phyloP scores from a whole-genome alignment of 2,113 vertebrate species.

The Rattus norvegicus region DNA sequence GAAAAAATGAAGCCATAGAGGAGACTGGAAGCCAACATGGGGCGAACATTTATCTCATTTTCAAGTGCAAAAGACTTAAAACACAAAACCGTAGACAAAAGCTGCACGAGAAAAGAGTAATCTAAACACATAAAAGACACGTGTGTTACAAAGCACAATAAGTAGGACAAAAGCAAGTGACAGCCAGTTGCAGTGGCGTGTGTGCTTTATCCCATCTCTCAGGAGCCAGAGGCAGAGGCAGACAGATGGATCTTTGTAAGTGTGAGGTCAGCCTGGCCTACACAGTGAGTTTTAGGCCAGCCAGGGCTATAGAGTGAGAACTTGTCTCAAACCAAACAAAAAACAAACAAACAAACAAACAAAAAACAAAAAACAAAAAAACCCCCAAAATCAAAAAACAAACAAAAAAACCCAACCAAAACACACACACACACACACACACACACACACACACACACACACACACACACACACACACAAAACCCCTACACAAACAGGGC shows the following conservation, averaged over 20 bases:
- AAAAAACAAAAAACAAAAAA: background rate
- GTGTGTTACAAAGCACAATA: slow-evolving; percentile 61
- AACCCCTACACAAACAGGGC: background rate
- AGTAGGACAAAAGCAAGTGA: slow-evolving; percentile 57
- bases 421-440: too few species aligned
- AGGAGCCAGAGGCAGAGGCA: background rate
- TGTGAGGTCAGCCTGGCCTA: background rate
- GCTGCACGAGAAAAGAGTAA: slow-evolving; percentile 72
- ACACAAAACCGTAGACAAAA: slow-evolving; percentile 77
- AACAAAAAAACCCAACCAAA: too few species aligned
- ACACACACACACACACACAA: too few species aligned
- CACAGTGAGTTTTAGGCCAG: background rate
- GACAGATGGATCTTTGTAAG: background rate
- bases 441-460: too few species aligned
- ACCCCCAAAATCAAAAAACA: background rate
- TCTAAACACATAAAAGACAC: slow-evolving; percentile 62
- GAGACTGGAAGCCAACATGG: slow-evolving; percentile 70
- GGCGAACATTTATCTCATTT: slow-evolving; percentile 75
- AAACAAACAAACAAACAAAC: background rate
- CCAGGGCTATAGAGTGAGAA: background rate
- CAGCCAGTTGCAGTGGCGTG: background rate
- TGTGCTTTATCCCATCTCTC: background rate
- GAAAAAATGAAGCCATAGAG: slow-evolving; percentile 80
- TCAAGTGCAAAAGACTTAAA: slow-evolving; percentile 81
- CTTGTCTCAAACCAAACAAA: background rate